These are phyloP conservation scores for Drosophila lacteicornis DNA, from an alignment of 1,140 invertebrate genomes.

Conservation along the genomic window DNA sequence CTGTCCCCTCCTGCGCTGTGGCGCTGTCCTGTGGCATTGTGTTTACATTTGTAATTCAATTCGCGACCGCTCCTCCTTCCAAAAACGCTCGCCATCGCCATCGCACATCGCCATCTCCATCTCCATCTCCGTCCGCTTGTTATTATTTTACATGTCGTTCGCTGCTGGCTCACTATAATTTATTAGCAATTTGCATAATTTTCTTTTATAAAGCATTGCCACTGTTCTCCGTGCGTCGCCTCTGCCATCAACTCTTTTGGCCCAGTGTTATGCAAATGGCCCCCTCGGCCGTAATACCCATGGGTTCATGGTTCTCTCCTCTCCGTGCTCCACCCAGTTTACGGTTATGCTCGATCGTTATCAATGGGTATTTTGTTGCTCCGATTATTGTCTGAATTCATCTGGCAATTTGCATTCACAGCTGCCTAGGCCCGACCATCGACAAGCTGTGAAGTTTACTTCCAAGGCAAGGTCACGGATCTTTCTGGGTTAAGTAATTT, in stretches of 20 bases:
- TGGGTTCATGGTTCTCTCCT: slow-evolving; percentile 36
- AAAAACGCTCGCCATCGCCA: slow-evolving; percentile 18
- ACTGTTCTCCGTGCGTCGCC: slow-evolving; percentile 50
- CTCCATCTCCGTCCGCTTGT: slow-evolving; percentile 52
- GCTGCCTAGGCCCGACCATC: slow-evolving; percentile 14
- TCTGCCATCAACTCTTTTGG: slow-evolving; percentile 70
- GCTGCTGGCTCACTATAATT: slow-evolving; percentile 79
- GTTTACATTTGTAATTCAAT: slow-evolving; percentile 82
- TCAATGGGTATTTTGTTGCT: slow-evolving; percentile 58
- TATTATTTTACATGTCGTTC: slow-evolving; percentile 83
- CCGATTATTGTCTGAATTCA: slow-evolving; percentile 62
- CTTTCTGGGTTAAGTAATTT: slow-evolving; percentile 9
- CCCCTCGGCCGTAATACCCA: slow-evolving; percentile 46
- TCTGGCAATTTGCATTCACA: slow-evolving; percentile 52
- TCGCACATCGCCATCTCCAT: slow-evolving; percentile 14
- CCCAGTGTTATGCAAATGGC: slow-evolving; percentile 77
- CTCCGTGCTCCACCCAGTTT: slow-evolving; percentile 35
- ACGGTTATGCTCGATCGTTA: slow-evolving; percentile 53
- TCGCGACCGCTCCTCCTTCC: slow-evolving; percentile 44
- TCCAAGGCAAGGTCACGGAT: slow-evolving; percentile 29
- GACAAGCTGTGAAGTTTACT: slow-evolving; percentile 16
- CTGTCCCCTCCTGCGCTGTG: neutral
- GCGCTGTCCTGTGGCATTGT: slow-evolving; percentile 54
- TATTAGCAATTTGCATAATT: slow-evolving; percentile 84
- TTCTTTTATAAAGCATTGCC: slow-evolving; percentile 78